These are phyloP conservation scores for Entelurus aequoreus DNA, from an alignment of 2,113 vertebrate species.

Conservation along the genomic window DNA sequence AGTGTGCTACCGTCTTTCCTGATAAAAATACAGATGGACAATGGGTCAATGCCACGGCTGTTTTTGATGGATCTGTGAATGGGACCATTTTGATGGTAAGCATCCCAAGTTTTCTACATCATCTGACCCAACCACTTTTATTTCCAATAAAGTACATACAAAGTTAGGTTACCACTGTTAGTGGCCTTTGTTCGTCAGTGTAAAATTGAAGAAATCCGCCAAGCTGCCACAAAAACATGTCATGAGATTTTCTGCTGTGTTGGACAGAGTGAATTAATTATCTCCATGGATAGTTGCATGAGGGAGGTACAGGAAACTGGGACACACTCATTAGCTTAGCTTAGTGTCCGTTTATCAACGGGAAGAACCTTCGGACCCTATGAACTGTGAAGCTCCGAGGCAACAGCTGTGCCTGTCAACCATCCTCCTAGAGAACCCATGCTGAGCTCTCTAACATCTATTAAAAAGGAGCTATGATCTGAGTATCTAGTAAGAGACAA, in stretches of 20 bases:
- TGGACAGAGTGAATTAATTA: constrained; percentile 48
- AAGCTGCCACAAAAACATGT: constrained; percentile 74
- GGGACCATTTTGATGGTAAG: constrained; percentile 69
- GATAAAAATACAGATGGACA: constrained; percentile 45
- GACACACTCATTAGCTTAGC: constrained; percentile 29
- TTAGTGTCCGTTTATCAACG: constrained; percentile 20
- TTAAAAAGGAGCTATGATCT: constrained; percentile 12
- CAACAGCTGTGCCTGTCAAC: constrained; percentile 65
- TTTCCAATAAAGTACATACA: background rate
- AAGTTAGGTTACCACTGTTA: background rate
- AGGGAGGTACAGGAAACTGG: constrained; percentile 11
- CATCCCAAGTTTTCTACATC: background rate
- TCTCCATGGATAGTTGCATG: constrained; percentile 11
- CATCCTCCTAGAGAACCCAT: constrained; percentile 36
- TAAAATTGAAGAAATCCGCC: background rate
- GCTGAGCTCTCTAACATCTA: constrained; percentile 32
- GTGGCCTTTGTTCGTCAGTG: background rate
- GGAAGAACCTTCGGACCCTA: constrained; percentile 12
- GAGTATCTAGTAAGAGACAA: background rate
- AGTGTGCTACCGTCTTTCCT: constrained; percentile 59
- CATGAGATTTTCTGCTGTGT: constrained; percentile 35
- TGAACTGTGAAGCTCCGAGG: constrained; percentile 30
- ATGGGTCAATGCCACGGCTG: constrained; percentile 56
- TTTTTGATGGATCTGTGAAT: constrained; percentile 49
- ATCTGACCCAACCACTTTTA: background rate